These are phyloP conservation scores for Ichneumon xanthorius DNA, from an alignment of 2,888 invertebrate genomes.

Conservation along the genomic window DNA sequence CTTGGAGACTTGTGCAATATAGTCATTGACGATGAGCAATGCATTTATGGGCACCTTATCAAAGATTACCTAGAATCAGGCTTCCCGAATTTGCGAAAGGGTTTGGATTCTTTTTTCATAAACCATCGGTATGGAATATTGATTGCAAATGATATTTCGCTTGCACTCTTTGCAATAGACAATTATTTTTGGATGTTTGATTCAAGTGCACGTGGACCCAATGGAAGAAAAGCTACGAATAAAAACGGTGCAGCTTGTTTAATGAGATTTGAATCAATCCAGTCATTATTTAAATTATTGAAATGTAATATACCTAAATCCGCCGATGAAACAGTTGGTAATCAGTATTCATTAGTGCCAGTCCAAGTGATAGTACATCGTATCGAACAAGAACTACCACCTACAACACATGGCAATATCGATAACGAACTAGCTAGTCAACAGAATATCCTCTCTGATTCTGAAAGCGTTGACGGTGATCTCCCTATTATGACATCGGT, in stretches of 20 bases:
- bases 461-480: background rate
- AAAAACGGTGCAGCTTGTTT: slow-evolving; percentile 45
- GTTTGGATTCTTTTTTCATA: background rate
- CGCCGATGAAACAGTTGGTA: slow-evolving; percentile 9
- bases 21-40: background rate
- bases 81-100: background rate
- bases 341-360: slow-evolving; percentile 35
- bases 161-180: background rate
- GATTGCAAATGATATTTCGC: background rate
- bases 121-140: background rate
- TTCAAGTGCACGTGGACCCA: slow-evolving; percentile 72
- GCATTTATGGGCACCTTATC: background rate
- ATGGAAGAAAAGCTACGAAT: slow-evolving; percentile 60
- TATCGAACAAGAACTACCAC: background rate
- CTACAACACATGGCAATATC: background rate
- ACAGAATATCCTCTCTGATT: slow-evolving; percentile 5
- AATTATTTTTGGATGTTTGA: slow-evolving; percentile 51
- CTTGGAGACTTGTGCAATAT: background rate
- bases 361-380: slow-evolving; percentile 6
- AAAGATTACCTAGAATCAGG: background rate
- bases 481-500: slow-evolving; percentile 64
- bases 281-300: slow-evolving; percentile 30
- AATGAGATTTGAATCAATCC: slow-evolving; percentile 33
- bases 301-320: slow-evolving; percentile 42
- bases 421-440: background rate